phyloP scores from a whole-genome alignment of 2,888 invertebrate species.

The Hyposoter didymator region DNA sequence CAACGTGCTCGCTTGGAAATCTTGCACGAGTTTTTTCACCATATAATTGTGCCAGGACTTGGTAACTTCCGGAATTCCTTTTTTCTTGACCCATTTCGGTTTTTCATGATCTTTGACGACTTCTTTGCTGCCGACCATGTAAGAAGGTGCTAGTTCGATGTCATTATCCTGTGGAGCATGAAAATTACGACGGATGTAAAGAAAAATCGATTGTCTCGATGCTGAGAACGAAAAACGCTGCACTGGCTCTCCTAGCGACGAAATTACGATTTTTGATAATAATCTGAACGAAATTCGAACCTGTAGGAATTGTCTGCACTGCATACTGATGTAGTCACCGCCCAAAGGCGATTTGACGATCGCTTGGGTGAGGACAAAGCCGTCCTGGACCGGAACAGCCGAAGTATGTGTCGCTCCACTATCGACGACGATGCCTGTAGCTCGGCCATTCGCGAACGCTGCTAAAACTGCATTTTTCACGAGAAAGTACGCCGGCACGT shows the following conservation, averaged over 20 bases:
- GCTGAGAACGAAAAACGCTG: neutral
- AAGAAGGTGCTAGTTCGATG: conserved; percentile 91
- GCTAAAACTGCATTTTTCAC: conserved; percentile 99
- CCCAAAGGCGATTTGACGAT: conserved; percentile 98
- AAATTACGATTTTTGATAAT: neutral
- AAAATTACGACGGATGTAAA: neutral
- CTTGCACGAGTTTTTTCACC: conserved; percentile 93
- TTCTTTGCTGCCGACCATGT: conserved; percentile 92
- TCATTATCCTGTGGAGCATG: conserved; percentile 85
- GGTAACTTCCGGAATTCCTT: conserved; percentile 92
- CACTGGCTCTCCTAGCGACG: neutral
- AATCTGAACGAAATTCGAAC: conserved; percentile 72
- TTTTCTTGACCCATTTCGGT: conserved; percentile 91
- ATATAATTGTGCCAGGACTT: conserved; percentile 98
- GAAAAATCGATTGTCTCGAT: neutral
- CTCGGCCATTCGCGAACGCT: conserved; percentile 97
- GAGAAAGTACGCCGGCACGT: conserved; percentile 98
- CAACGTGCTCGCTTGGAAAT: conserved; percentile 88
- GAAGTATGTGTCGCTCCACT: conserved; percentile 99
- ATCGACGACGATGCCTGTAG: conserved; percentile 95
- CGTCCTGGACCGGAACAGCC: conserved; percentile 98
- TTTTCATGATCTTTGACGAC: conserved; percentile 95
- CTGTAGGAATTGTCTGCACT: conserved; percentile 88
- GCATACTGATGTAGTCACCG: conserved; percentile 96
- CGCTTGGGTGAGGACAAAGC: conserved; percentile 97